Conservation (phyloP, 1,140 invertebrate genomes). For the Dendroctonus valens region DNA sequence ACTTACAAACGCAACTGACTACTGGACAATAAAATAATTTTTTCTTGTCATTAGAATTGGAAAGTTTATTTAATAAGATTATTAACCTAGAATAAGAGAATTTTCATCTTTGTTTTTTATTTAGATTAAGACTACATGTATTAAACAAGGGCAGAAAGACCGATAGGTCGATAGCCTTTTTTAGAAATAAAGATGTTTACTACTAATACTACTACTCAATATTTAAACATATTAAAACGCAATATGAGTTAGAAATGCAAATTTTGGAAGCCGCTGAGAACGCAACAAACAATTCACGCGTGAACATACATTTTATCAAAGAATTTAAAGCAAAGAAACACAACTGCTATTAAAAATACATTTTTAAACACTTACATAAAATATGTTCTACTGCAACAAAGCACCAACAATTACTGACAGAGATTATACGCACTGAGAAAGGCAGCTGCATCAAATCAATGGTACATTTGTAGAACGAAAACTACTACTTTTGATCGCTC, state of each 20-base stretch:
- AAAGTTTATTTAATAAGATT: too few species aligned
- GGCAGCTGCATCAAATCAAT: too few species aligned
- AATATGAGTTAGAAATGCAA: background rate
- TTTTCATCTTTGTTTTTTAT: too few species aligned
- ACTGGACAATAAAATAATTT: too few species aligned
- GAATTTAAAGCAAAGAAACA: background rate
- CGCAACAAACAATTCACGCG: background rate
- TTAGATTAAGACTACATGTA: too few species aligned
- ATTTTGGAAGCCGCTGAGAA: background rate
- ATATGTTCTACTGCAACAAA: background rate
- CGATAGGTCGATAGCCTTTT: background rate
- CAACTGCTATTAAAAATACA: background rate
- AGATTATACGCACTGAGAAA: background rate
- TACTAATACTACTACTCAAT: background rate
- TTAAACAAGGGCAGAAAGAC: too few species aligned
- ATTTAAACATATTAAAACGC: background rate
- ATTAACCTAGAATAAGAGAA: too few species aligned
- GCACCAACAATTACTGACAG: background rate
- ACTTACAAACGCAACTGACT: too few species aligned
- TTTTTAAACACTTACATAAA: background rate
- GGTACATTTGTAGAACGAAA: too few species aligned
- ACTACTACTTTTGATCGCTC: too few species aligned
- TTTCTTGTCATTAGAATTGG: too few species aligned
- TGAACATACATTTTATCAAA: background rate
- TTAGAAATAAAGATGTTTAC: background rate